Percentiles rank a stretch among this genome's conserved stretches.
Conservation (phyloP, 2,888 invertebrate species). For the Notodonta ziczac region DNA sequence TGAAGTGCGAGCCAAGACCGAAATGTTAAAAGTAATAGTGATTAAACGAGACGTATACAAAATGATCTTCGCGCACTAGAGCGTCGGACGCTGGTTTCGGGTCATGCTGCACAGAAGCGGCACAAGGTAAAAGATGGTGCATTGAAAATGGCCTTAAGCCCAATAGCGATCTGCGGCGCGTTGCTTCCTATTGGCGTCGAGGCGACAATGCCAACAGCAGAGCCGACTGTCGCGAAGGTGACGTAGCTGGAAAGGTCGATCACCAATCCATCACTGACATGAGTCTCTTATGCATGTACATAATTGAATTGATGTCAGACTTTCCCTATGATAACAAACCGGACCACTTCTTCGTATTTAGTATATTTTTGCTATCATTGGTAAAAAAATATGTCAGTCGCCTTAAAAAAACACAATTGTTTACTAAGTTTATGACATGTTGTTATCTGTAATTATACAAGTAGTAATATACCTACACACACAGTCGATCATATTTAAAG, state of each 20-base stretch:
- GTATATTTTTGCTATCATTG: no score
- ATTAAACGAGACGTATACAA: slow-evolving; percentile 29
- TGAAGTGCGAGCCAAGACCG: neutral
- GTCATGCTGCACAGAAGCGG: slow-evolving; percentile 77
- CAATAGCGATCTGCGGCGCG: slow-evolving; percentile 79
- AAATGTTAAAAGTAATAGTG: neutral
- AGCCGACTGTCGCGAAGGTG: slow-evolving; percentile 74
- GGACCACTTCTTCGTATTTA: neutral
- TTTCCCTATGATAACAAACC: neutral
- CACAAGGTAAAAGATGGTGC: slow-evolving; percentile 85
- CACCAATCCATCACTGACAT: slow-evolving; percentile 54
- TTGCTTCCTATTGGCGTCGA: slow-evolving; percentile 82
- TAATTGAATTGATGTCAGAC: slow-evolving; percentile 24
- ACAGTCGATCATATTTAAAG: neutral
- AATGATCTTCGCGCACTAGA: slow-evolving; percentile 49
- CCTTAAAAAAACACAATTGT: neutral
- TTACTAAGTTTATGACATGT: neutral
- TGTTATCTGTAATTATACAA: slow-evolving; percentile 1
- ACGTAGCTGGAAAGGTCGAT: slow-evolving; percentile 73
- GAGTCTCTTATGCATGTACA: slow-evolving; percentile 32
- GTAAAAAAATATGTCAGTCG: no score
- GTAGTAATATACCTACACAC: neutral
- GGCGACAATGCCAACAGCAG: slow-evolving; percentile 77
- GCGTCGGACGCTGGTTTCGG: slow-evolving; percentile 62
- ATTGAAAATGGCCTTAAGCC: slow-evolving; percentile 84